phyloP scores from a whole-genome alignment of 2,888 invertebrate species.

The Harpalus rubripes region DNA sequence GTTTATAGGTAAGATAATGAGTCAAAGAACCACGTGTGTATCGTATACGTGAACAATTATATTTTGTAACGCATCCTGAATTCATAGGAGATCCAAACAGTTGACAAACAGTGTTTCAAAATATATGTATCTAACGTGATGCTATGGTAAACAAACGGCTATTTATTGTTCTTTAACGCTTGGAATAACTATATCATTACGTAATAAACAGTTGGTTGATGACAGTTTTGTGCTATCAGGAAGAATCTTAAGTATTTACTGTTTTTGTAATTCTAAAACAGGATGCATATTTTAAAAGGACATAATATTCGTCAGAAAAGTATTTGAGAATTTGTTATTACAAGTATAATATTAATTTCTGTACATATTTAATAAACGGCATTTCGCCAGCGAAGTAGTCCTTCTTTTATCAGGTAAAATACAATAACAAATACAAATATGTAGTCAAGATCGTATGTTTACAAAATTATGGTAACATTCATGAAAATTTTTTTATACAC shows the following conservation, averaged over 20 bases:
- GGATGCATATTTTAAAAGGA: too few species aligned
- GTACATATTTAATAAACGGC: too few species aligned
- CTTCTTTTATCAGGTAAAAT: too few species aligned
- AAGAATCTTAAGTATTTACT: background rate
- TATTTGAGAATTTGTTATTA: too few species aligned
- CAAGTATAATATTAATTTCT: too few species aligned
- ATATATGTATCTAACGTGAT: slow-evolving; percentile 23
- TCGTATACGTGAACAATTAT: slow-evolving; percentile 33
- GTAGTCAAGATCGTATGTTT: too few species aligned
- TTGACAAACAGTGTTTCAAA: slow-evolving; percentile 34
- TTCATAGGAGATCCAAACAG: slow-evolving; percentile 14
- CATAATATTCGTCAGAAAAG: too few species aligned
- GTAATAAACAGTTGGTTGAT: background rate
- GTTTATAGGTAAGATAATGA: slow-evolving; percentile 31
- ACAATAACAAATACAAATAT: too few species aligned
- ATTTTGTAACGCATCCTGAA: slow-evolving; percentile 41
- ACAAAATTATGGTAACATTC: too few species aligned
- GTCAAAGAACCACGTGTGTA: background rate
- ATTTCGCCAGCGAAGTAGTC: too few species aligned
- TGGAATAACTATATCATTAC: slow-evolving; percentile 3
- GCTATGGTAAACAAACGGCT: slow-evolving; percentile 5
- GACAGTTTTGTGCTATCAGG: background rate
- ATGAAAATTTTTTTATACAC: too few species aligned
- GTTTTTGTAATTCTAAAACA: too few species aligned
- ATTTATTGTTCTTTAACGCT: background rate